phyloP scores from a whole-genome alignment of 2,888 invertebrate species.

The Coecobrya sp. region DNA sequence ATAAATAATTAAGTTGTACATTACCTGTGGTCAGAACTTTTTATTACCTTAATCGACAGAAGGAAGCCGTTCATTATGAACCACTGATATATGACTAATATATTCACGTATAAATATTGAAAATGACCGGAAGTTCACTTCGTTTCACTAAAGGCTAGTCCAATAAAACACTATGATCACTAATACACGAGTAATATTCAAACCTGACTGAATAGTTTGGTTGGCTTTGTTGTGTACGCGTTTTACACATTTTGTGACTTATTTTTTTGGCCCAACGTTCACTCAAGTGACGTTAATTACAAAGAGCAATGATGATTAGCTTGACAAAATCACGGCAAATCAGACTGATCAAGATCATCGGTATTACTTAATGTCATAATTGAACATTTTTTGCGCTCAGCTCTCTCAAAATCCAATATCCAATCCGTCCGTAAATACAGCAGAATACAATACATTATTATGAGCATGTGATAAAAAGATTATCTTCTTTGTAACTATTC shows the following conservation, averaged over 20 bases:
- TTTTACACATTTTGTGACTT: neutral
- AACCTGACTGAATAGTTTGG: neutral
- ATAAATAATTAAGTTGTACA: conserved; percentile 27
- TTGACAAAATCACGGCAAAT: conserved; percentile 30
- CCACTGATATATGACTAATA: neutral
- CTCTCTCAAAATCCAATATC: neutral
- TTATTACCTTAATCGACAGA: conserved; percentile 64
- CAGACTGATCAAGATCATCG: conserved; percentile 7
- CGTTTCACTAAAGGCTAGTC: neutral
- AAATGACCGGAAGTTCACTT: neutral
- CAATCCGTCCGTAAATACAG: neutral
- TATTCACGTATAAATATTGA: neutral
- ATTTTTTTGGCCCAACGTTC: neutral
- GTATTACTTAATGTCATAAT: neutral
- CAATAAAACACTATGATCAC: neutral
- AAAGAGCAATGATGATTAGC: conserved; percentile 8
- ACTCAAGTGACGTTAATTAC: neutral
- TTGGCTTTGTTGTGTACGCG: neutral
- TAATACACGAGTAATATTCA: neutral
- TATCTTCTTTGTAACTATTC: neutral
- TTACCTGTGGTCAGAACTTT: conserved; percentile 18
- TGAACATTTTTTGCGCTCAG: neutral
- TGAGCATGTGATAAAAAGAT: conserved; percentile 7
- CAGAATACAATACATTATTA: neutral
- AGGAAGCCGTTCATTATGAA: conserved; percentile 72